Evolutionary conservation across 2,888 invertebrate species (phyloP), one percentile per base, ranked within the genome.

Genomic region (Synergus gifuensis): DNA sequence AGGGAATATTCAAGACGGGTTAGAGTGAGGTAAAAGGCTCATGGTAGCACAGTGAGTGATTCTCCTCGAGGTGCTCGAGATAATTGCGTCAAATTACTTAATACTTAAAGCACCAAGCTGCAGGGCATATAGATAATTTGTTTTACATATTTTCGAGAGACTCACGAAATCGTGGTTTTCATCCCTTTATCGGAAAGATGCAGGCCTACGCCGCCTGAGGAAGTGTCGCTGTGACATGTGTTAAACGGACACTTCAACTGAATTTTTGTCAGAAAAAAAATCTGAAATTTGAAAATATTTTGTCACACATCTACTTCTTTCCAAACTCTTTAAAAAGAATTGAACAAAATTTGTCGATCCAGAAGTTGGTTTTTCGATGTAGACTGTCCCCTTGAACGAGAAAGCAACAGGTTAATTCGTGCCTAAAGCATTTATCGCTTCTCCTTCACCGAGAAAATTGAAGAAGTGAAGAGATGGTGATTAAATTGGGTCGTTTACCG

Each of bases 11-110:
- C 22, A 18, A 60, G 11, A 60, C 11, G 22, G 4, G 11, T 11
- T 60, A 18, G 22, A 18, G 18, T n/a, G 8, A 9, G 22, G 60
- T n/a, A 60, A 60, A 22, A 60, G 22, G 60, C 11, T 22, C 60
- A 22, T 18, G 60, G 22, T 60, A 60, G 22, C 12, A 18, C 22
- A 18, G 28, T 60, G 60, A 18, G 28, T 60, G 60, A 60, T 12
- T 60, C 11, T 22, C 22, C 22, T 60, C 12, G 4, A 60, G 60
- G 60, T 60, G 18, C 12, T 44, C 22, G 44, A 40, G n/a, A 66
- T 66, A 66, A 66, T 66, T 66, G 66, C 40, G 16, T 44, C 16
- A 66, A 66, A 66, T 66, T 66, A 66, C 66, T 66, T 66, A 44
- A 42, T 66, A 42, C 66, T 44, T 42, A 40, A 66, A 66, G 40